Evolutionary conservation across 2,797 vertebrate species (phyloP).

Genomic region (Hypotaenidia philippensis): DNA sequence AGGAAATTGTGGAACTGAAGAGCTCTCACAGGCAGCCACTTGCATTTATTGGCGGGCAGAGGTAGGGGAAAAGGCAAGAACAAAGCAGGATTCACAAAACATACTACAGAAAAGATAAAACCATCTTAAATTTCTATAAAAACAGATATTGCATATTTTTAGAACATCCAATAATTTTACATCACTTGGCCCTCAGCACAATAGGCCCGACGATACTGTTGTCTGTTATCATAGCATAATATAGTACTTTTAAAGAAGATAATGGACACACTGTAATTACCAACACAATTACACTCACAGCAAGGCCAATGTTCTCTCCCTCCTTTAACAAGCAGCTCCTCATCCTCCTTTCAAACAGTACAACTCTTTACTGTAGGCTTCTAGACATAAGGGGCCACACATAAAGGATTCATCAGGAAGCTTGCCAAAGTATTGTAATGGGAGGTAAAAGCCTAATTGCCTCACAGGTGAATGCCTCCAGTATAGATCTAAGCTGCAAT

Average conservation of each 20-base stretch:
- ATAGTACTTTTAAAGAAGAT: not conserved
- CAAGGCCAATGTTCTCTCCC: not conserved
- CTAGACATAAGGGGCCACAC: conserved; percentile 2
- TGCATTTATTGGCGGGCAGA: rapidly evolving
- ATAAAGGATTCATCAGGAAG: conserved; percentile 58
- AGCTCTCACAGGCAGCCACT: not conserved
- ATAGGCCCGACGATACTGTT: not conserved
- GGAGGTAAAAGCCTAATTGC: conserved; percentile 52
- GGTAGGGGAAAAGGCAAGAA: not conserved
- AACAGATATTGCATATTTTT: not conserved
- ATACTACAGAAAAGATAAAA: not conserved
- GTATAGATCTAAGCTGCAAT: conserved; percentile 33
- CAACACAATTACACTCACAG: not conserved
- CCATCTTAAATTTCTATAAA: not conserved
- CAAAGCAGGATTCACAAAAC: not conserved
- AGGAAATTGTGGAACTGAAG: not conserved
- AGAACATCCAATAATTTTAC: not conserved
- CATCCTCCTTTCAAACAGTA: conserved; percentile 13
- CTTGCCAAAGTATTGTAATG: conserved; percentile 62
- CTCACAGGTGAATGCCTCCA: conserved; percentile 58
- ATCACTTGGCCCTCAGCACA: not conserved
- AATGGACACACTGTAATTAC: not conserved
- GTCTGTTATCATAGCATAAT: not conserved
- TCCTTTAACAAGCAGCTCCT: not conserved
- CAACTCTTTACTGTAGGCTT: conserved; percentile 3